phyloP scores from a whole-genome alignment of 1,140 invertebrate species.

The Drosophila repleta region DNA sequence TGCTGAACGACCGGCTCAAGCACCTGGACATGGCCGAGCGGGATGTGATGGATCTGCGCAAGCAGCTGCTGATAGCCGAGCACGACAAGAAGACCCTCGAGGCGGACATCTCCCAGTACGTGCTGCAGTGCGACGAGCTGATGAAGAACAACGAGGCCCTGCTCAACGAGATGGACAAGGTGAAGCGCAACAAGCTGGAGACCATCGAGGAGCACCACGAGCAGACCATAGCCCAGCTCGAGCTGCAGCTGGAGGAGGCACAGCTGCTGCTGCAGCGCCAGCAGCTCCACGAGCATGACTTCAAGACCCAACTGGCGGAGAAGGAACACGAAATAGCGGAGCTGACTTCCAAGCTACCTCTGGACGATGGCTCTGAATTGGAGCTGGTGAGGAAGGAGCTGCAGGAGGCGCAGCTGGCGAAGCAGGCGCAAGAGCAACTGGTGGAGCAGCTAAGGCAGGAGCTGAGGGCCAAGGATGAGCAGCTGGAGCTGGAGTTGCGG shows the following conservation, averaged over 20 bases:
- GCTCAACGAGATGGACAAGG: constrained; percentile 86
- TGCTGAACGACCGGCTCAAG: constrained; percentile 71
- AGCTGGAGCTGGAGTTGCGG: background rate
- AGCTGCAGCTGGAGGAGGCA: constrained; percentile 86
- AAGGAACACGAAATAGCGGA: constrained; percentile 62
- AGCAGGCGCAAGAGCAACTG: background rate
- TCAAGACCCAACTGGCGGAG: constrained; percentile 11
- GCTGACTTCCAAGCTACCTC: constrained; percentile 8
- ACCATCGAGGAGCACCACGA: constrained; percentile 88
- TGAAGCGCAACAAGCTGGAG: constrained; percentile 87
- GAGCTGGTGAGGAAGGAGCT: constrained; percentile 1
- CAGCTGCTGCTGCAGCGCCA: constrained; percentile 15
- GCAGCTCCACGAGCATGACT: constrained; percentile 3
- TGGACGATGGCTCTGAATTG: background rate
- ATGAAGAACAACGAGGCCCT: constrained; percentile 88
- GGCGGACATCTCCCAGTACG: constrained; percentile 86
- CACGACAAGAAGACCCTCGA: constrained; percentile 86
- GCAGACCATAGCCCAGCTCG: constrained; percentile 86
- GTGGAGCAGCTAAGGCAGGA: background rate
- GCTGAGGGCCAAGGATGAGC: constrained; percentile 4
- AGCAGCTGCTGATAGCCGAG: constrained; percentile 63
- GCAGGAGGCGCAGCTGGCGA: constrained; percentile 18
- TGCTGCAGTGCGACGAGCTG: constrained; percentile 87
- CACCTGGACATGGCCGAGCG: constrained; percentile 78
- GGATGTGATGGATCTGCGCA: constrained; percentile 70